Conservation (phyloP, 2,797 vertebrate genomes). For the Scolopax bukidnonensis region DNA sequence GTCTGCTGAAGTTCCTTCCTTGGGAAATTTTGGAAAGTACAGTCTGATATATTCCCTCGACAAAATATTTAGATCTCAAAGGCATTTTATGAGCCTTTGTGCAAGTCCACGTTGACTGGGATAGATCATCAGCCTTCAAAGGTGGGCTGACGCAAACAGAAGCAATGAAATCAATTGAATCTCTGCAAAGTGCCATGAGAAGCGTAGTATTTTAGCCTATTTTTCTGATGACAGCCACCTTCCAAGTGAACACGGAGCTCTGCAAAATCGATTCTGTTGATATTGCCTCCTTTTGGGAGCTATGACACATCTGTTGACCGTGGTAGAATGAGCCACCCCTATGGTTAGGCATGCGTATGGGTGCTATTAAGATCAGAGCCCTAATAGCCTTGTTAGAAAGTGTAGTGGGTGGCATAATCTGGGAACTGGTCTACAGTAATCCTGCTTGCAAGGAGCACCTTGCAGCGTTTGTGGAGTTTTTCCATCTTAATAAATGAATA, state of each 20-base stretch:
- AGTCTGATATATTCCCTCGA: not conserved
- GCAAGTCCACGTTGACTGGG: not conserved
- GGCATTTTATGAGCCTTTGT: not conserved
- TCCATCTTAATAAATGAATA: not conserved
- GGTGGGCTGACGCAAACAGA: not conserved
- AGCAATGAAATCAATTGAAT: not conserved
- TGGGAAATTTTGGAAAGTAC: not conserved
- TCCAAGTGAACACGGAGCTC: not conserved
- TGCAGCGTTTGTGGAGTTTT: not conserved
- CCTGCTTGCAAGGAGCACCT: not conserved
- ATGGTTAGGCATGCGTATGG: not conserved
- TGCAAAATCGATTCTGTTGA: not conserved
- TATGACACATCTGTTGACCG: slow-evolving; percentile 6
- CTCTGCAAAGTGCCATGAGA: not conserved
- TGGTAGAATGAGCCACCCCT: not conserved
- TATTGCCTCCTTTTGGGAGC: not conserved
- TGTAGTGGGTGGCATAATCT: slow-evolving; percentile 1
- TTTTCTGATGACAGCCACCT: not conserved
- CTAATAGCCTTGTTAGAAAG: slow-evolving; percentile 20
- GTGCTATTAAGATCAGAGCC: not conserved
- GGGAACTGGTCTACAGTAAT: not conserved
- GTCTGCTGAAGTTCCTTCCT: not conserved
- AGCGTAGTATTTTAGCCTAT: not conserved
- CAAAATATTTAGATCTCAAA: not conserved
- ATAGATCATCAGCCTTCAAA: not conserved